Conservation (phyloP, 2,888 invertebrate genomes). For the Rugalucina vietnamica region DNA sequence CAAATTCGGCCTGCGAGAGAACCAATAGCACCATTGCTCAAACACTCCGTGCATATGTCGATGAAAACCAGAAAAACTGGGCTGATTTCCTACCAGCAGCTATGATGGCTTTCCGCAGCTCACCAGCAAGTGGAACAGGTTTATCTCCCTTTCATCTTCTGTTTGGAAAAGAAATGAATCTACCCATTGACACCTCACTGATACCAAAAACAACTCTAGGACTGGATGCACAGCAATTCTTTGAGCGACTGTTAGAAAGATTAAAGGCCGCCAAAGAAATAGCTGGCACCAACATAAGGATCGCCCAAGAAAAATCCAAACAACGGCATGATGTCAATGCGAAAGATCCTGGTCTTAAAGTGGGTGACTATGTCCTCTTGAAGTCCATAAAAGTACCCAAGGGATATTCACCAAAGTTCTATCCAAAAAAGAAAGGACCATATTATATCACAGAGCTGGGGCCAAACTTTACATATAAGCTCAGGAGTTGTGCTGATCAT, state of each 20-base stretch:
- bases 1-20: constrained; percentile 9
- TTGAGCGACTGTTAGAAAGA: constrained; percentile 17
- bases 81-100: constrained; percentile 30
- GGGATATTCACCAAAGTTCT: constrained; percentile 33
- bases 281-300: constrained; percentile 26
- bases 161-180: constrained; percentile 40
- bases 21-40: constrained; percentile 38
- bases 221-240: constrained; percentile 12
- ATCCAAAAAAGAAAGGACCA: constrained; percentile 27
- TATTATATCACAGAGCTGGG: not conserved
- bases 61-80: constrained; percentile 36
- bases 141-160: constrained; percentile 20
- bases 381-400: not conserved
- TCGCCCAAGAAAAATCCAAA: constrained; percentile 25
- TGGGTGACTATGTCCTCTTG: constrained; percentile 28
- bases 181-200: constrained; percentile 29
- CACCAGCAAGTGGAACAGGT: constrained; percentile 4
- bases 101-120: constrained; percentile 30
- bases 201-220: not conserved
- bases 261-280: constrained; percentile 24
- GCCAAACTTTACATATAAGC: constrained; percentile 37
- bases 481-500: not conserved
- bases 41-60: constrained; percentile 1
- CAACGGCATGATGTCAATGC: constrained; percentile 38
- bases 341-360: constrained; percentile 10